Evolutionary conservation across 2,113 vertebrate species (phyloP), one percentile per base, ranked within the genome.

Genomic region (Atractosteus spatula): DNA sequence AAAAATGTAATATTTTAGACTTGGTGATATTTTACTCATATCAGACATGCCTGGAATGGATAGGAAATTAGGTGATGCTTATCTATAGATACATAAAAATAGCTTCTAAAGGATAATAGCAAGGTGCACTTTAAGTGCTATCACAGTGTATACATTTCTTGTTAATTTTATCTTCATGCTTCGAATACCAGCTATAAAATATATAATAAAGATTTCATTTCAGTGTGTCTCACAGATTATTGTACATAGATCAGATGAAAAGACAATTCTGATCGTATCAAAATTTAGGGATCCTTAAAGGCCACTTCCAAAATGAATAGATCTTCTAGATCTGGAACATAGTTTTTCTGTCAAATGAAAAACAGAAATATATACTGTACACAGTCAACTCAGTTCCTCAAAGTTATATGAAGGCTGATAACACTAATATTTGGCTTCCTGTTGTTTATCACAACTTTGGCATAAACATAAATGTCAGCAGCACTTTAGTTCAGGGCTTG

Each of bases 41-140:
- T 55, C 16, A 7, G 8, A 8, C 3, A 11, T 1, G 47, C 5
- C 17, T 68, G 47, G 54, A 41, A 68, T 68, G 54, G 54, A 54
- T 41, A 41, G 47, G 66, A 68, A 55, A 68, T 68, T 55, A 68
- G 16, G 10, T 68, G 72, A 84, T 76, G 41, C 16, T 2, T 57
- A 84, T 81, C 82, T 77, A 4, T n/a, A 59, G 57, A 59, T 59
- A 8, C 57, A 59, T 41, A n/a, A 79, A 83, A 75, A 76, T 47
- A 16, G 8, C 64, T 2, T 66, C 62, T 55, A 67, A 54, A 47
- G 56, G 14, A 3, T 47, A 42, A 4, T 0, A 8, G 10, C 57
- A 61, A 43, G 0, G 62, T 62, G 69, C 63, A 55, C 47, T 68
- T 75, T 79, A 78, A 77, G 0, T 4, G 41, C 55, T 55, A 69